Conservation (phyloP, 92 coral and sea anemone species). For the Zoanthus solanderi region DNA sequence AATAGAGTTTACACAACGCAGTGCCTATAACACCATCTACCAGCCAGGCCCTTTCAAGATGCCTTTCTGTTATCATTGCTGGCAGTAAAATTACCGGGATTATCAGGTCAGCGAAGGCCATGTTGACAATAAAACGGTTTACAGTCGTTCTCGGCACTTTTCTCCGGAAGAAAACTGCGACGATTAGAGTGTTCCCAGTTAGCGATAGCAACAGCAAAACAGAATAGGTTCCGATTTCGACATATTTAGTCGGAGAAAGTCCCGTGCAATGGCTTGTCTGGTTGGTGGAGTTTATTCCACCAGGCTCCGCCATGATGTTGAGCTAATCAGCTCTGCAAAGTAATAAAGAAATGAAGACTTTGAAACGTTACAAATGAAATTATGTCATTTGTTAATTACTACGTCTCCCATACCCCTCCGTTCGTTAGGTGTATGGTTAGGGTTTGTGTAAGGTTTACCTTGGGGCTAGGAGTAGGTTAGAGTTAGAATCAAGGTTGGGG, state of each 20-base stretch:
- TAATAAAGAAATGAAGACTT: not conserved
- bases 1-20: conserved; percentile 7
- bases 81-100: conserved; percentile 36
- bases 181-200: conserved; percentile 13
- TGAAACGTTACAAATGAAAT: too few relatives aligned
- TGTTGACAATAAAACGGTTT: conserved; percentile 25
- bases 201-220: conserved; percentile 12
- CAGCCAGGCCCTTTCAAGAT: not conserved
- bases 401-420: too few relatives aligned
- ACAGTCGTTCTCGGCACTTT: conserved; percentile 11
- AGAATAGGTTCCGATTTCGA: conserved; percentile 15
- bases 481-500: too few relatives aligned
- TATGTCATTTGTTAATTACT: too few relatives aligned
- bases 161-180: conserved; percentile 28
- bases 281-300: not conserved
- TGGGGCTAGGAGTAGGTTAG: too few relatives aligned
- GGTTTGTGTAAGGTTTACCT: too few relatives aligned
- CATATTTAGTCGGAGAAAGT: not conserved
- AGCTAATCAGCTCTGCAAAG: not conserved
- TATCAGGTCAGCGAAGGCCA: conserved; percentile 22
- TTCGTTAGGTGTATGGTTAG: too few relatives aligned
- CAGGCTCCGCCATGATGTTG: not conserved
- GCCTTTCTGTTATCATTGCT: conserved; percentile 12
- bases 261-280: not conserved
- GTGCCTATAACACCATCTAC: conserved; percentile 10